Evolutionary conservation across 2,888 invertebrate genomes (phyloP).

Genomic region (Ctenicera cuprea): DNA sequence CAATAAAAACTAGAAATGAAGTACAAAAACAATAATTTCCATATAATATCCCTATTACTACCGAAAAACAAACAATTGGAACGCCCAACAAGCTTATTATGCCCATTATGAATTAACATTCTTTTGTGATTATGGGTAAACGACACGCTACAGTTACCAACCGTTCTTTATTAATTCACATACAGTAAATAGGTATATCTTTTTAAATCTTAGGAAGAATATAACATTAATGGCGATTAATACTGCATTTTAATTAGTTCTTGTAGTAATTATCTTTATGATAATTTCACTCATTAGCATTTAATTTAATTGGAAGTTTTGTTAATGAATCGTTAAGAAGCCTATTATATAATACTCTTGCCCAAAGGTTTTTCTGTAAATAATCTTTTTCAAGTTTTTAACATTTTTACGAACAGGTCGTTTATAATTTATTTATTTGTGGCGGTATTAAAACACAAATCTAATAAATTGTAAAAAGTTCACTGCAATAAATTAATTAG

Average conservation of each 20-base stretch:
- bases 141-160: conserved; percentile 37
- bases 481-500: conserved; percentile 1
- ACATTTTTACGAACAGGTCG: too few relatives aligned
- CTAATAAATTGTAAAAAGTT: too few relatives aligned
- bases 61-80: conserved; percentile 47
- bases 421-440: too few relatives aligned
- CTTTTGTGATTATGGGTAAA: conserved; percentile 41
- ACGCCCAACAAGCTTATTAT: conserved; percentile 42
- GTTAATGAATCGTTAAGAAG: conserved; percentile 9
- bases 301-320: conserved; percentile 30
- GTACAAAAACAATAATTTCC: conserved; percentile 36
- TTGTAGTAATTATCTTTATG: conserved; percentile 37
- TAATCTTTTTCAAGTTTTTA: too few relatives aligned
- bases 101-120: conserved; percentile 47
- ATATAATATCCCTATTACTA: conserved; percentile 40
- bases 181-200: conserved; percentile 17
- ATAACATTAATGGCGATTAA: conserved; percentile 40
- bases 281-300: conserved; percentile 39
- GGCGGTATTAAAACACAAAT: too few relatives aligned
- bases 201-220: conserved; percentile 32
- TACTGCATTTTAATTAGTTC: conserved; percentile 42
- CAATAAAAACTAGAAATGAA: conserved; percentile 29
- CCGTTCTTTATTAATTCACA: conserved; percentile 19
- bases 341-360: neutral
- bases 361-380: neutral